A percentile compares a stretch with the other conserved stretches of the same genome.
phyloP scores from a whole-genome alignment of 2,113 vertebrate species.

The Hystrix cristata region DNA sequence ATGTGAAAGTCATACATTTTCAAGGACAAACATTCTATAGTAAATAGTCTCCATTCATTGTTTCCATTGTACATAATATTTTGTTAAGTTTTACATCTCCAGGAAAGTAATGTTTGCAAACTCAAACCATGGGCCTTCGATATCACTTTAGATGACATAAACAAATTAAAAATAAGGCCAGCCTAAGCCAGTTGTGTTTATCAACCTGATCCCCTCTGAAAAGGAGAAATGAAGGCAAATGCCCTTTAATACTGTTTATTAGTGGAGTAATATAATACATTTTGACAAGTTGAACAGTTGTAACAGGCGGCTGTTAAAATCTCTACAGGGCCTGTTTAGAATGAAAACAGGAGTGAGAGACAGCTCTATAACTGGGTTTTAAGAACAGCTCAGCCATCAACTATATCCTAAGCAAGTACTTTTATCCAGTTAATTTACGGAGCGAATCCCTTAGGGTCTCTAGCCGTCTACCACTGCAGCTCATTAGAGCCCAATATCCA shows the following conservation, averaged over 20 bases:
- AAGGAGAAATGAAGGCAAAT: conserved; percentile 85
- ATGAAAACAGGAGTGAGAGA: conserved; percentile 88
- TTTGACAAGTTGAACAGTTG: conserved; percentile 91
- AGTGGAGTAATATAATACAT: conserved; percentile 91
- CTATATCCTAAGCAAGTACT: conserved; percentile 91
- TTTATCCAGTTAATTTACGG: conserved; percentile 92
- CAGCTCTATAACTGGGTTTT: conserved; percentile 86
- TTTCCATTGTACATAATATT: conserved; percentile 16
- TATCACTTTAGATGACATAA: conserved; percentile 70
- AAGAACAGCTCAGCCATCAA: conserved; percentile 90
- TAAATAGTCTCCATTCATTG: conserved; percentile 28
- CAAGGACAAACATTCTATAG: not conserved
- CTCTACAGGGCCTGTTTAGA: conserved; percentile 86
- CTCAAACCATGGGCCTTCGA: conserved; percentile 60
- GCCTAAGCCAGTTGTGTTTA: conserved; percentile 81
- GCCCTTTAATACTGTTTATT: conserved; percentile 93
- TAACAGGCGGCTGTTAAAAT: conserved; percentile 90
- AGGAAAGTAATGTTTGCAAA: conserved; percentile 62
- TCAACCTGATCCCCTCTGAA: conserved; percentile 76
- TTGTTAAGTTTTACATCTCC: conserved; percentile 54
- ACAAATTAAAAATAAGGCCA: conserved; percentile 79
- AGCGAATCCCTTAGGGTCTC: conserved; percentile 91
- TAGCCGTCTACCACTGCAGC: conserved; percentile 92
- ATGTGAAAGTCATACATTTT: conserved; percentile 27
- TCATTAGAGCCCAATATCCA: conserved; percentile 93